Conservation (phyloP, 2,888 invertebrate species). For the Leucophenga maculata region DNA sequence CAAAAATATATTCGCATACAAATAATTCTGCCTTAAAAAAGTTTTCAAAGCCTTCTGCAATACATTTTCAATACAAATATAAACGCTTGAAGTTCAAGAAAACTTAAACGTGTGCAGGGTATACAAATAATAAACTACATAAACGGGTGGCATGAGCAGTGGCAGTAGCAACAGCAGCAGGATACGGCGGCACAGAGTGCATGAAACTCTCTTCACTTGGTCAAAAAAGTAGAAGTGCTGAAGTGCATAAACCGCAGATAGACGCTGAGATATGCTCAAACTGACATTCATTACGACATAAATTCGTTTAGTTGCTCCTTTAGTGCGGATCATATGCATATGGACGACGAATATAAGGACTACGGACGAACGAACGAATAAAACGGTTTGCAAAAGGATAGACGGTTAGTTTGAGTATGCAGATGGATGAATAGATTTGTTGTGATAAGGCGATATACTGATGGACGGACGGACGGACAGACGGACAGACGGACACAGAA, state of each 20-base stretch:
- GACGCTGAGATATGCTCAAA: constrained; percentile 52
- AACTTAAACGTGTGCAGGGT: too few relatives aligned
- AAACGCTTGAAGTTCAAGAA: too few relatives aligned
- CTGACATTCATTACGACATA: constrained; percentile 62
- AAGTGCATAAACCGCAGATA: constrained; percentile 53
- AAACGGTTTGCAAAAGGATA: too few relatives aligned
- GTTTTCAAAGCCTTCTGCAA: too few relatives aligned
- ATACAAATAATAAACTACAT: too few relatives aligned
- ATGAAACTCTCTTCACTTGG: neutral
- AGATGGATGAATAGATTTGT: neutral
- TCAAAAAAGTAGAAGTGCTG: constrained; percentile 36
- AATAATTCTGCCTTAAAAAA: too few relatives aligned
- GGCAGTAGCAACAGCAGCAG: neutral
- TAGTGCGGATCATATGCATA: neutral
- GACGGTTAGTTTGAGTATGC: neutral
- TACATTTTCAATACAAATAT: too few relatives aligned
- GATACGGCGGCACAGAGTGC: neutral
- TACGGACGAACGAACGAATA: neutral
- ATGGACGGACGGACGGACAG: neutral
- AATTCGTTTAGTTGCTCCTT: constrained; percentile 51
- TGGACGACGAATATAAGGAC: neutral
- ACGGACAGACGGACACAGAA: too few relatives aligned
- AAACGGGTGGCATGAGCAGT: neutral
- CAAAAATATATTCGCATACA: too few relatives aligned
- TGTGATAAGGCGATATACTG: neutral